Evolutionary conservation across 23 tunicate species (phyloP).

Genomic region (Aplidium turbinatum): DNA sequence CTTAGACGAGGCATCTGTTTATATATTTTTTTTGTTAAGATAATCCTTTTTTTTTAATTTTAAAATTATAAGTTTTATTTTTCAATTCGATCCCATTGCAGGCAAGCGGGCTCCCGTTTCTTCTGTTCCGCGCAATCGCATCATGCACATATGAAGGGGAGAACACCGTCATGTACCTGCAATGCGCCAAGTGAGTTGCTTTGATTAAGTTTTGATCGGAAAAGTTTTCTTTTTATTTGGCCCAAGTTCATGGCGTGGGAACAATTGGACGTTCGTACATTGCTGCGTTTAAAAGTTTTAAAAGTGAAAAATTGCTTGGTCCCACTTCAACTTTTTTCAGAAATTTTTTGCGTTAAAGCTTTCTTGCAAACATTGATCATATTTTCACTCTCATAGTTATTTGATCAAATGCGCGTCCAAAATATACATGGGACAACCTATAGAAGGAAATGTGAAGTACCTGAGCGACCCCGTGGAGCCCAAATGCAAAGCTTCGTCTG

Average conservation of each 20-base stretch:
- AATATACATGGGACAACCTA: constrained; percentile 23
- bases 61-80: too few species aligned
- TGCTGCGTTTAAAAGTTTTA: too few species aligned
- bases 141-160: constrained; percentile 94
- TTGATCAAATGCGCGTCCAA: constrained; percentile 31
- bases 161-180: constrained; percentile 80
- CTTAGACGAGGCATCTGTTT: too few species aligned
- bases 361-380: neutral
- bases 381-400: constrained; percentile 1
- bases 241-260: too few species aligned
- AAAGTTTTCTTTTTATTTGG: too few species aligned
- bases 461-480: neutral
- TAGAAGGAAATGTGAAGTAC: constrained; percentile 8
- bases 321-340: constrained; percentile 1
- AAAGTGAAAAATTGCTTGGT: too few species aligned
- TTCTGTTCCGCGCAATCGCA: constrained; percentile 34
- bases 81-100: too few species aligned
- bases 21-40: too few species aligned
- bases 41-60: too few species aligned
- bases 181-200: constrained; percentile 78
- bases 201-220: too few species aligned
- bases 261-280: too few species aligned
- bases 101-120: constrained; percentile 77
- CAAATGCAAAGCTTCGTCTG: constrained; percentile 1
- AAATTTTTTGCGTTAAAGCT: neutral